Evolutionary conservation across 2,888 invertebrate genomes (phyloP), one percentile per base, ranked within the genome.

Genomic region (Rutpela maculata): DNA sequence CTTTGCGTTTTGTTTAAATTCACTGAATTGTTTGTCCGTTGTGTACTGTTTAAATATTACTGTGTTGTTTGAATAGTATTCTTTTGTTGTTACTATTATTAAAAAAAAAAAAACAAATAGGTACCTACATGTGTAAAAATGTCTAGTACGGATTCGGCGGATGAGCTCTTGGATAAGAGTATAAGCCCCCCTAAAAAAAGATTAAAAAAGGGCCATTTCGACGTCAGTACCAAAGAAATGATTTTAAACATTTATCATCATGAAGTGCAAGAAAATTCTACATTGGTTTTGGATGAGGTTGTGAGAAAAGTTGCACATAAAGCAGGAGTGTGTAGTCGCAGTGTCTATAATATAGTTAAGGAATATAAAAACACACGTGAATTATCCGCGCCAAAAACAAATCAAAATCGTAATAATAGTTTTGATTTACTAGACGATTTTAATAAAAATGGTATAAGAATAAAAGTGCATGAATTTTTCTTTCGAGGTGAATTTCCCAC

Each of bases 161-260:
- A 59, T 9, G 59, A 7, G 11, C 11, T 1, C 2, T 19, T 19
- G 19, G 0, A 19, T 4, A 9, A 2, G 3, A 17, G 7, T 59
- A 19, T 59, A 19, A 18, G 7, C 31, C 31, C 31, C 31, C 9
- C 31, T 31, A 62, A 62, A n/a, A 62, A 62, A 62, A 62, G 62
- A 31, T 10, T 22, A 12, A 62, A 62, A 26, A 62, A 62, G n/a
- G 1, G 6, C 4, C 62, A 62, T 26, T 62, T 62, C 0, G 11
- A 62, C n/a, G 62, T 62, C 12, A 19, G 22, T 11, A 62, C 22
- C 11, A 62, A 62, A n/a, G 62, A 62, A 26, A 19, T 62, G 19
- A 62, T 62, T 26, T 11, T 62, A 11, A 62, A 62, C 2, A 62
- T 62, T 11, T 62, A 62, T 62, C 18, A 62, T 2, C 19, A 22